Base-by-base conservation (phyloP, 2,797 vertebrate genomes). In the Gymnoscopelus braueri region DNA sequence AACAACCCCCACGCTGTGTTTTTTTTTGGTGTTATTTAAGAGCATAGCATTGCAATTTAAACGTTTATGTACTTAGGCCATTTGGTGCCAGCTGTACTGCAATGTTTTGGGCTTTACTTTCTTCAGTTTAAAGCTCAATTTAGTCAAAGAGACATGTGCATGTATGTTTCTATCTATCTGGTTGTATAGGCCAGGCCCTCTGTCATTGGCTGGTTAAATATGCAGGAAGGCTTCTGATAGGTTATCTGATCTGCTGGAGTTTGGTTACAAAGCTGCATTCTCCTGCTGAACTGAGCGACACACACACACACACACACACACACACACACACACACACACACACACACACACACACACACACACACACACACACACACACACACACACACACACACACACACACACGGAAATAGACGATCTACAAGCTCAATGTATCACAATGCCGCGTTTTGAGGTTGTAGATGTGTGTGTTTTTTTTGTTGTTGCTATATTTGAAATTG, bases 211-310 rank as follows among this genome's bases (percentile, higher is more conserved):
- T 85, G 77, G 72, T 90, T 84, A 90, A 91, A 89, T 88, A 92
- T 92, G 82, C 84, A 91, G 84, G 84, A 86, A 82, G 86, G 72
- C 83, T 77, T 87, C 65, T 72, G 75, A 88, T 76, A 82, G 74
- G 86, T 87, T 81, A 93, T 77, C 79, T 77, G 90, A 92, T 87
- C 84, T 71, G 66, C 75, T 24, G 65, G 90, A 73, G 82, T 88
- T 80, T 53, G 63, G 72, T 92, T 93, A 89, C 19, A 84, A 67
- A n/a, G 39, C 65, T 8, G 53, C 85, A 74, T 87, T 88, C 85
- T 88, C 73, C 72, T 62, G 71, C 72, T 60, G 71, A 83, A 65
- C 50, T 1, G 49, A 60, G 39, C 75, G 81, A 68, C 70, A 78
- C 19, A 19, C 19, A 19, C 19, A 19, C 19, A 19, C 24, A 57